Evolutionary conservation across 2,888 invertebrate genomes (phyloP), one percentile per base, ranked within the genome.

Genomic region (Achlya flavicornis): DNA sequence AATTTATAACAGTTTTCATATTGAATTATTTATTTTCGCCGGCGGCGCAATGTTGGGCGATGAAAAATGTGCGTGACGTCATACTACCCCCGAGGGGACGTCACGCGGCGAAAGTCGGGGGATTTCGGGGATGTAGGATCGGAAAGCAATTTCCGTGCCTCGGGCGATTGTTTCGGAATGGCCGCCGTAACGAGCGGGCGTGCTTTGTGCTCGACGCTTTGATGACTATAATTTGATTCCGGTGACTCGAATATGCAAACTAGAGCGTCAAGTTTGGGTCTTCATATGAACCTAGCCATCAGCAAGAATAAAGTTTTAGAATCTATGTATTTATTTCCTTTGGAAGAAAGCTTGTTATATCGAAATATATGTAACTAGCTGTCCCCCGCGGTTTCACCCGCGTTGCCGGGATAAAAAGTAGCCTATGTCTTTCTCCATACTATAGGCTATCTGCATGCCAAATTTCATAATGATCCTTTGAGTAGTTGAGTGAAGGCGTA

Each of bases 101-200:
- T n/a, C 53, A n/a, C n/a, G n/a, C n/a, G 64, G 64, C 59, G 43
- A 59, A 58, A 64, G 64, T 48, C 58, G 63, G 70, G 69, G 74
- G 61, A 66, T 71, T 68, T 70, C 64, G 67, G 63, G 59, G 60
- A 68, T 58, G 61, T 53, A 62, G 68, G 72, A 77, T 79, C 80
- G 79, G 80, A 80, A 81, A 83, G 86, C 89, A 91, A 91, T 91
- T 87, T 91, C 91, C 91, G 91, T 61, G 90, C 91, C 89, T 66
- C 74, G 67, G 86, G 91, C 91, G 81, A 83, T 87, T 83, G 84
- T 83, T 81, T 78, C 81, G 79, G 76, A 79, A 79, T 76, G 79
- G 73, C 74, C 73, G 76, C 66, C 61, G 69, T 74, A 77, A 75
- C 77, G 78, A 78, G 67, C 69, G 74, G 76, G 71, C 68, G 76